Evolutionary conservation across 1,140 invertebrate genomes (phyloP).

Genomic region (Cydia pomonella): DNA sequence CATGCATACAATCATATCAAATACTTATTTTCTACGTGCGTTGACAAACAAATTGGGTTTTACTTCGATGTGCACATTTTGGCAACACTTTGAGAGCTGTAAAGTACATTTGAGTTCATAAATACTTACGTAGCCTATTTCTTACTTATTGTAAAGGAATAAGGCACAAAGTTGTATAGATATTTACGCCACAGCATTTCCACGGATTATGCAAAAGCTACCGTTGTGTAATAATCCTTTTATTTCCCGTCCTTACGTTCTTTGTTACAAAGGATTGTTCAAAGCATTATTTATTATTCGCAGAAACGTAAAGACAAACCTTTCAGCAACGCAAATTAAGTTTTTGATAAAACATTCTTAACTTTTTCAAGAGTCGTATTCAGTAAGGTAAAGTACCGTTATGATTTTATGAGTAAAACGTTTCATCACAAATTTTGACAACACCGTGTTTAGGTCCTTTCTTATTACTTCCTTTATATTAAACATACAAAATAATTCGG

Average conservation of each 20-base stretch:
- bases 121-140: not conserved
- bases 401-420: too few relatives aligned
- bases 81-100: not conserved
- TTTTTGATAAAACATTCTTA: too few relatives aligned
- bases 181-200: not conserved
- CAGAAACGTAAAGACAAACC: not conserved
- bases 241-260: conserved; percentile 7
- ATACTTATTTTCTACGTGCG: not conserved
- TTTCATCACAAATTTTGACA: too few relatives aligned
- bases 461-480: too few relatives aligned
- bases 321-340: too few relatives aligned
- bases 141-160: too few relatives aligned
- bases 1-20: too few relatives aligned
- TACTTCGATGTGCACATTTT: not conserved
- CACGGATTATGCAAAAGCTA: conserved; percentile 1
- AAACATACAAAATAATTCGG: too few relatives aligned
- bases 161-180: too few relatives aligned
- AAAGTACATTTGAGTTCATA: not conserved
- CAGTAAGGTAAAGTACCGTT: too few relatives aligned
- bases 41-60: not conserved
- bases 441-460: not conserved
- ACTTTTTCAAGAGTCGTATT: too few relatives aligned
- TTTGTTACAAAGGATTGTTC: conserved; percentile 8
- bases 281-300: not conserved
- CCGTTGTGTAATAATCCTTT: conserved; percentile 8